Evolutionary conservation across 2,888 invertebrate species (phyloP), one percentile per base, ranked within the genome.

Genomic region (Seira musarum): DNA sequence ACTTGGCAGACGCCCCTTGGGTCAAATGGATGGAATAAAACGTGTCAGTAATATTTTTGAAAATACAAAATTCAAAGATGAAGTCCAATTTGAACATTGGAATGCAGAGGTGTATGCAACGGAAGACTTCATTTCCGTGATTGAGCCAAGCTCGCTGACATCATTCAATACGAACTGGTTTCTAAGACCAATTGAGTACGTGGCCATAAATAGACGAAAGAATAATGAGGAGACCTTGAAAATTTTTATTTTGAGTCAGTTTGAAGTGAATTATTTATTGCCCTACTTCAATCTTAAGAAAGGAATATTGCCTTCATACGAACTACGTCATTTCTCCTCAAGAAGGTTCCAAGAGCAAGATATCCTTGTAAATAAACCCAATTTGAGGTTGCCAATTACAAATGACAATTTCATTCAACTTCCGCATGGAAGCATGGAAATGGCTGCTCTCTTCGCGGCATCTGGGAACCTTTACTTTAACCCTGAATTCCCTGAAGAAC

Each of bases 391-490:
- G n/a, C n/a, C n/a, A n/a, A n/a, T n/a, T n/a, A n/a, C n/a, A n/a
- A n/a, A n/a, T n/a, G n/a, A n/a, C n/a, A n/a, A n/a, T n/a, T n/a
- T n/a, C n/a, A n/a, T 81, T 15, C 61, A 64, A 13, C 64, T 80
- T 10, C 81, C 76, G 0, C 17, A 22, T 1, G 53, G 49, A 0
- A 13, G 15, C 1, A n/a, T 40, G 0, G n/a, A n/a, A n/a, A 19
- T 81, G 0, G 70, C 81, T 6, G 35, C 76, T 1, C 63, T 81
- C 3, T 57, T 71, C 13, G 6, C 76, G 2, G 76, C 68, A 0
- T 66, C 76, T 2, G 81, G 76, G 10, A 71, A 17, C 19, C 53
- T 81, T 6, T 81, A 57, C 57, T 81, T 76, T 57, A 19, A 17
- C 1, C n/a, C 17, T 13, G 40, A 30, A 53, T n/a, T n/a, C n/a